Evolutionary conservation across 2,113 vertebrate species (phyloP).

Genomic region (Uria aalge): DNA sequence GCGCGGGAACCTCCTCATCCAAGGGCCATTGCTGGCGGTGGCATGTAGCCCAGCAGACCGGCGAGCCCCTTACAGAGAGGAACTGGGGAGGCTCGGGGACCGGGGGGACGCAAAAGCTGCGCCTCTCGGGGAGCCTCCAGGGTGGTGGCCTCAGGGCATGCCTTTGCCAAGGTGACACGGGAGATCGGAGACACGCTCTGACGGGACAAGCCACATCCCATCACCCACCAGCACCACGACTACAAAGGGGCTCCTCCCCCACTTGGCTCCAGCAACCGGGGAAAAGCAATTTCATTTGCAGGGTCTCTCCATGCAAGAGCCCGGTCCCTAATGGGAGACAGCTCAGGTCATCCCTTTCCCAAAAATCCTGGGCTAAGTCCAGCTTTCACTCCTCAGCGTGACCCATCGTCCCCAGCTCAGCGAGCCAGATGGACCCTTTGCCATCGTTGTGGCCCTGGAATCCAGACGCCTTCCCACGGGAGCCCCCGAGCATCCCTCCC

Average conservation of each 20-base stretch:
- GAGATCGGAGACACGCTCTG: background rate
- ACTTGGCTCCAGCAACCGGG: background rate
- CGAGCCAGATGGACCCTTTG: background rate
- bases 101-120: too few species aligned
- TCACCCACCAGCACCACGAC: accelerated
- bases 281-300: background rate
- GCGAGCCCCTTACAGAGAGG: accelerated
- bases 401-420: background rate
- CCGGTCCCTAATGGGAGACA: background rate
- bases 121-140: accelerated
- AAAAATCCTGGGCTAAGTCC: background rate
- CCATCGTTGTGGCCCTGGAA: background rate
- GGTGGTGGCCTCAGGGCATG: background rate
- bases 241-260: background rate
- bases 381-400: background rate
- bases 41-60: accelerated
- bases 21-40: accelerated
- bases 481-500: background rate
- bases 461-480: background rate
- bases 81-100: accelerated
- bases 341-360: background rate
- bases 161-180: background rate
- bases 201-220: background rate
- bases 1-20: background rate
- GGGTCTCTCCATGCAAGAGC: accelerated